Conservation (phyloP, 2,797 vertebrate species). For the Acridotheres tristis region DNA sequence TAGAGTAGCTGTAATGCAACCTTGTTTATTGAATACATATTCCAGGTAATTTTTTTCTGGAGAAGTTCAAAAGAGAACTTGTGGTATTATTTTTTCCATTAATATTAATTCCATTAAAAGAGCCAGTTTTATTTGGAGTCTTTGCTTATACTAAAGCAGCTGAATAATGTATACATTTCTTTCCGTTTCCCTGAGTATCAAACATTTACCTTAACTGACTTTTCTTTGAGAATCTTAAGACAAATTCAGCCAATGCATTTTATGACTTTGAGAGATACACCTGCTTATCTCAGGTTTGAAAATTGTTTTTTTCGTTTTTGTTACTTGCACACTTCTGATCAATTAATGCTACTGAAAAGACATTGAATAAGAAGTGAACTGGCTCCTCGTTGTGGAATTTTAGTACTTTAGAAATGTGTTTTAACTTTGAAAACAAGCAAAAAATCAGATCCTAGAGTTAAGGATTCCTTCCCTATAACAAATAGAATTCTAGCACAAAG, state of each 20-base stretch:
- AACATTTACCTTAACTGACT: not conserved
- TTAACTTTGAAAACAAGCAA: not conserved
- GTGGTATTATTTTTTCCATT: not conserved
- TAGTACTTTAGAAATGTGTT: not conserved
- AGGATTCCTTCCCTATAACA: not conserved
- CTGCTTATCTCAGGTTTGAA: not conserved
- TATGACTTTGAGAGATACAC: not conserved
- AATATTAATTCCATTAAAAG: not conserved
- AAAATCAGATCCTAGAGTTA: not conserved
- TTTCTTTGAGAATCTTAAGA: not conserved
- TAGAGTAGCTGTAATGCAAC: not conserved
- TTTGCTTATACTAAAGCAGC: not conserved
- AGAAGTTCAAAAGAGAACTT: not conserved
- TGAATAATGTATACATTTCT: not conserved
- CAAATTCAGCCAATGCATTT: not conserved
- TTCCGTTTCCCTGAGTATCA: not conserved
- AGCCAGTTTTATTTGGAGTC: not conserved
- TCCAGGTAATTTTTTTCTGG: not conserved
- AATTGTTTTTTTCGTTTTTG: not conserved
- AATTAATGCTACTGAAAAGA: not conserved
- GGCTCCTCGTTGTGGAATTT: not conserved
- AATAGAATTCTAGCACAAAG: not conserved
- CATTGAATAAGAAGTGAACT: not conserved
- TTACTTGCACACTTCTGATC: not conserved
- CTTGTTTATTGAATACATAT: not conserved